Base-by-base conservation (phyloP, 2,888 invertebrate genomes). In the Hirtodrosophila duncani region DNA sequence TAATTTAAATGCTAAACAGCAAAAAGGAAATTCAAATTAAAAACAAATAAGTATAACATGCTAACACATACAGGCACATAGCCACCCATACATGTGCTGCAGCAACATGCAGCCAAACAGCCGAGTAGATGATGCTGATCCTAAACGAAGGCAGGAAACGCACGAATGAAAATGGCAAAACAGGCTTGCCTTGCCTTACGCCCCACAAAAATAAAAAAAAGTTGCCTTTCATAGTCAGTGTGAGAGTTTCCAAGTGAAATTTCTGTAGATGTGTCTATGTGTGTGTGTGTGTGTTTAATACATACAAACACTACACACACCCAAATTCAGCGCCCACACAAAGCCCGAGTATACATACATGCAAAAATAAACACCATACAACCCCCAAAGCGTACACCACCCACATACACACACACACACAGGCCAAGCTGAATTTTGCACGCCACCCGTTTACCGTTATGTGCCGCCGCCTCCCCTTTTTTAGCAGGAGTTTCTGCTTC, bases 231-330 rank as follows among this genome's bases (percentile, higher is more conserved):
- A 53, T 67, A n/a, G n/a, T n/a, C n/a, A n/a, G n/a, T n/a, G 36
- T 20, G 61, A 59, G 78, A 72, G 79, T 80, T 80, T 78, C 81
- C 75, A 80, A 70, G 75, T 59, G 63, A 81, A 80, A 72, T 66
- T 78, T 74, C 44, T n/a, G n/a, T n/a, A n/a, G n/a, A n/a, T n/a
- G 36, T 20, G 14, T 29, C 20, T 38, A 7, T 21, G 43, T 44
- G 55, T 50, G 43, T 33, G 45, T 52, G 37, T 57, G 58, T 63
- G 59, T 57, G 49, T 65, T 57, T 64, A 36, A 75, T 61, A 75
- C 38, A 55, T 57, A 51, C 56, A 56, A 33, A 38, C 31, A 33
- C 9, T 48, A 45, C 44, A 67, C 56, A 65, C 64, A 61, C 58
- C 42, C 62, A 65, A 53, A 53, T 23, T 41, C 48, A 33, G 29